Evolutionary conservation across 1,140 invertebrate species (phyloP), one percentile per base, ranked within the genome.

Genomic region (Psix sp.): DNA sequence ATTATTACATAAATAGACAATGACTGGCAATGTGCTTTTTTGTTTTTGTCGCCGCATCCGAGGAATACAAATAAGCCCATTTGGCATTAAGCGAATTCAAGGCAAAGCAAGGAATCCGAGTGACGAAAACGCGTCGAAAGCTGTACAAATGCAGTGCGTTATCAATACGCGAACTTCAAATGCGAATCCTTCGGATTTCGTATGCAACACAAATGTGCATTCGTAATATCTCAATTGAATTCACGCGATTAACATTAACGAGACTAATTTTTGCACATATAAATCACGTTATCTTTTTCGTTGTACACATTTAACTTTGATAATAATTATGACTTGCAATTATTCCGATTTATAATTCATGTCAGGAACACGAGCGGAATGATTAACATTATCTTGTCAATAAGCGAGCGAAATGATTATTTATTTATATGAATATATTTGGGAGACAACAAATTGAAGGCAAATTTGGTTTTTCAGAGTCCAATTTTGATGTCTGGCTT

Each of bases 81-180:
- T 3, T 39, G 14, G 7, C 4, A 7, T 17, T 18, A n/a, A 39
- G 18, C 18, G 16, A 39, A 18, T 39, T 3, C 16, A 39, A 1
- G 10, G 5, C 16, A 17, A 39, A 14, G 16, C 16, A 39, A 39
- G 6, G 16, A 46, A 46, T 24, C 21, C 21, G 7, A 24, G 7
- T 24, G 7, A 24, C 3, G 7, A 24, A 24, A 24, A 4, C 21
- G 21, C 3, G 3, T 3, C 21, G 21, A 86, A 45, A n/a, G 3
- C 3, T 24, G 7, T 24, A 24, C 7, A 33, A 33, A 6, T 33
- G 5, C 29, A 33, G n/a, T n/a, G 29, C 29, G n/a, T 11, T 33
- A 11, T 11, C 11, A 35, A 35, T 35, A 35, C n/a, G 11, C n/a
- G n/a, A 35, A 35, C 33, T 13, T 16, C 17, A 20, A 51, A 49